Conservation (phyloP, 2,113 vertebrate species). For the Urocynchramus pylzowi region DNA sequence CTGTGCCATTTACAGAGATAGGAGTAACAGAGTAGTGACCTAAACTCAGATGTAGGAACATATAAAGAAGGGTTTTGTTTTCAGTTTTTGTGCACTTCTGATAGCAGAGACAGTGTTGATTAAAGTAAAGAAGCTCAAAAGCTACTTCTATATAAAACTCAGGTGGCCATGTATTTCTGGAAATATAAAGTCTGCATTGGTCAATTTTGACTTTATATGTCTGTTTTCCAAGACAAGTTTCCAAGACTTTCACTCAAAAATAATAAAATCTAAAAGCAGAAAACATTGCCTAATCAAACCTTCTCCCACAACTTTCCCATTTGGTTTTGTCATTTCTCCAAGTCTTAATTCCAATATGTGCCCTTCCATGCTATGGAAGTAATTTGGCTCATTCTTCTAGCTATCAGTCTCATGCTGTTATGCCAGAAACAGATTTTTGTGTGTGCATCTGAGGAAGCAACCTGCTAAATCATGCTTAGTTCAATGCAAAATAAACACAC, state of each 20-base stretch:
- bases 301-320: neutral
- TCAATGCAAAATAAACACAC: neutral
- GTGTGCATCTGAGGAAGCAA: neutral
- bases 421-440: neutral
- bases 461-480: neutral
- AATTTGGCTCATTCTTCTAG: neutral
- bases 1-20: neutral
- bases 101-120: neutral
- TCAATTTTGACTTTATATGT: neutral
- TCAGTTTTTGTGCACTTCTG: neutral
- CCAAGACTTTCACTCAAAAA: neutral
- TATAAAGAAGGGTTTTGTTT: neutral
- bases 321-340: neutral
- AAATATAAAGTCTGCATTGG: neutral
- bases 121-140: neutral
- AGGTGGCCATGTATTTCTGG: neutral
- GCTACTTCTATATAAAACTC: neutral
- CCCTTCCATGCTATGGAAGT: neutral
- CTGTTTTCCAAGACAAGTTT: neutral
- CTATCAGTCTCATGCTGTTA: neutral
- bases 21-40: neutral
- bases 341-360: neutral
- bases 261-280: neutral
- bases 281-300: neutral
- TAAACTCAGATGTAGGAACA: neutral